Conservation (phyloP, 1,140 invertebrate species). For the Drosophila carrolli region DNA sequence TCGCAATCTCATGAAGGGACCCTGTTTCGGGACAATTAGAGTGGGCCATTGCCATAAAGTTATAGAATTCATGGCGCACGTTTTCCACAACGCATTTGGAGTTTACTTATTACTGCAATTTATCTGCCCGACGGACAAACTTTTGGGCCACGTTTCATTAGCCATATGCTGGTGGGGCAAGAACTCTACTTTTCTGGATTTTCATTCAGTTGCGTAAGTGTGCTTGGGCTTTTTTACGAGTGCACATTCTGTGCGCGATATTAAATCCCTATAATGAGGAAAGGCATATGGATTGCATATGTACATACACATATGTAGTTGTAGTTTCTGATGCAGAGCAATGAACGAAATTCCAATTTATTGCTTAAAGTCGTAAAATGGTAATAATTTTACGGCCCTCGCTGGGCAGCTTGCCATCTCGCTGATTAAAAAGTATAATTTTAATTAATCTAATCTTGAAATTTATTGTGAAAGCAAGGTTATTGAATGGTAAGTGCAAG, state of each 20-base stretch:
- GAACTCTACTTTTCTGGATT: background rate
- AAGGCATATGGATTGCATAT: conserved; percentile 7
- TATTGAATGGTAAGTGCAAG: conserved; percentile 16
- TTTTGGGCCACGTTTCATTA: conserved; percentile 69
- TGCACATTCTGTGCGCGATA: conserved; percentile 44
- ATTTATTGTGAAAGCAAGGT: background rate
- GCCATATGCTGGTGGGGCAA: conserved; percentile 28
- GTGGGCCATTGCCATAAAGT: conserved; percentile 75
- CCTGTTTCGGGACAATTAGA: conserved; percentile 69
- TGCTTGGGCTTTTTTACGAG: conserved; percentile 42
- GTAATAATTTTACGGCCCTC: conserved; percentile 2
- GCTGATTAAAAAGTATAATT: background rate
- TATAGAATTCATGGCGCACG: conserved; percentile 74
- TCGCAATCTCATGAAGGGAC: conserved; percentile 13
- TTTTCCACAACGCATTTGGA: conserved; percentile 60
- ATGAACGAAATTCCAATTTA: conserved; percentile 15
- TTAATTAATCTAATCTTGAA: conserved; percentile 16
- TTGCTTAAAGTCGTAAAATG: conserved; percentile 23
- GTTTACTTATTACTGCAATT: conserved; percentile 76
- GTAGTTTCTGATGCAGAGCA: conserved; percentile 9
- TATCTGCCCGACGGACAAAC: conserved; percentile 42
- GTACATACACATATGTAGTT: background rate
- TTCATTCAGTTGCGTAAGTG: conserved; percentile 10
- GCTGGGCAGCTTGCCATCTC: background rate
- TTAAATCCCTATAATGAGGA: conserved; percentile 34